Evolutionary conservation across 2,797 vertebrate genomes (phyloP).

Genomic region (Falco naumanni): DNA sequence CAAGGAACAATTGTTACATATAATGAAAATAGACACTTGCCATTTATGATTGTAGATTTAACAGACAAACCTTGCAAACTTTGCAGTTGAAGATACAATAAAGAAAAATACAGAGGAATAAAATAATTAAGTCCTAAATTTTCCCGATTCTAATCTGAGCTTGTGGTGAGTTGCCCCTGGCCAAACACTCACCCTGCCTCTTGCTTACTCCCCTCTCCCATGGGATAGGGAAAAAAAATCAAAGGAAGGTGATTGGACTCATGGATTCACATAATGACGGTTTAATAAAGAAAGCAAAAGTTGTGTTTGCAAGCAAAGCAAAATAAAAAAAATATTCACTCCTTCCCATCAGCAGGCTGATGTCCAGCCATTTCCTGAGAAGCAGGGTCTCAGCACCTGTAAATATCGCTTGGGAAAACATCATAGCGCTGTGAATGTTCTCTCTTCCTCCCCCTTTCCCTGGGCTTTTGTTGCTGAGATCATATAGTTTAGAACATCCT

Average conservation of each 20-base stretch:
- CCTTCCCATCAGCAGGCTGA: background rate
- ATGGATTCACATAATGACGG: background rate
- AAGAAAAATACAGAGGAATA: background rate
- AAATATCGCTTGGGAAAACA: background rate
- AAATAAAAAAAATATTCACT: background rate
- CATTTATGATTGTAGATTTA: background rate
- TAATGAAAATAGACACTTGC: background rate
- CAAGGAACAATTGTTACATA: background rate
- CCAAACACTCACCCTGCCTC: rapidly evolving
- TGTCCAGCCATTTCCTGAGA: background rate
- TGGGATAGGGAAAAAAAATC: background rate
- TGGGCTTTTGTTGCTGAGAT: background rate
- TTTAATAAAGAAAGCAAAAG: background rate
- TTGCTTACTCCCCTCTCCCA: background rate
- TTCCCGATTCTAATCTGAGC: background rate
- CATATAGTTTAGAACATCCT: background rate
- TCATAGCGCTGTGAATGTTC: background rate
- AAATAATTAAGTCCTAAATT: background rate
- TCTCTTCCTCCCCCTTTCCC: background rate
- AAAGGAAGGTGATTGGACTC: background rate
- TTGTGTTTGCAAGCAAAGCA: background rate
- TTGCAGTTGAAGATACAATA: background rate
- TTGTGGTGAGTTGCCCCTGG: background rate
- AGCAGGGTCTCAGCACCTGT: background rate
- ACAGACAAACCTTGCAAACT: background rate